phyloP scores from a whole-genome alignment of 2,797 vertebrate genomes.

The Pygocentrus nattereri region DNA sequence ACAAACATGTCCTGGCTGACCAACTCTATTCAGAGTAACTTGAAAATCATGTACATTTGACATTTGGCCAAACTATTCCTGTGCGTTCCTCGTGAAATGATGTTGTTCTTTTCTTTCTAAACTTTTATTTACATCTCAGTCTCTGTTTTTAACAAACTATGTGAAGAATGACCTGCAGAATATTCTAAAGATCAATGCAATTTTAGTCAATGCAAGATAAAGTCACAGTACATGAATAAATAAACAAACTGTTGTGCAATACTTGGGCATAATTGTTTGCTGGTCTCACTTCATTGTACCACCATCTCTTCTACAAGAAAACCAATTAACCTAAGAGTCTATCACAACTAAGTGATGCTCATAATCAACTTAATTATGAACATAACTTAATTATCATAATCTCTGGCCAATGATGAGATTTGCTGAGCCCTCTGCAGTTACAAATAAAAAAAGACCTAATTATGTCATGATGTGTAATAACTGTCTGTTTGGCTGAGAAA shows the following conservation, averaged over 20 bases:
- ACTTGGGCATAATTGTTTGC: not conserved
- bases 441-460: conserved; percentile 8
- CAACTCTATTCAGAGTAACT: no score
- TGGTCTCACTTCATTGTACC: not conserved
- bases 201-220: not conserved
- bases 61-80: no score
- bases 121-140: no score
- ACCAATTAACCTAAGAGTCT: conserved; percentile 33
- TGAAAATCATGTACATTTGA: no score
- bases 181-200: no score
- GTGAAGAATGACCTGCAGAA: no score
- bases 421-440: not conserved
- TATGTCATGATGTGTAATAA: conserved; percentile 14
- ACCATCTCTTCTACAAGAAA: not conserved
- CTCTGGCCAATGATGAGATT: conserved; percentile 10
- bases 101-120: no score
- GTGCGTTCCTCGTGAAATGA: no score
- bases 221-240: not conserved
- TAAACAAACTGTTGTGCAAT: not conserved
- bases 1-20: no score
- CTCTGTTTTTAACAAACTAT: no score
- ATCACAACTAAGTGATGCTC: not conserved
- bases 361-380: conserved; percentile 33
- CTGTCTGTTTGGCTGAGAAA: not conserved
- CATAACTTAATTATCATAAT: no score